A percentile compares a stretch with the other conserved stretches of the same genome.
Evolutionary conservation across 2,888 invertebrate species (phyloP).

Genomic region (Gibbula magus): DNA sequence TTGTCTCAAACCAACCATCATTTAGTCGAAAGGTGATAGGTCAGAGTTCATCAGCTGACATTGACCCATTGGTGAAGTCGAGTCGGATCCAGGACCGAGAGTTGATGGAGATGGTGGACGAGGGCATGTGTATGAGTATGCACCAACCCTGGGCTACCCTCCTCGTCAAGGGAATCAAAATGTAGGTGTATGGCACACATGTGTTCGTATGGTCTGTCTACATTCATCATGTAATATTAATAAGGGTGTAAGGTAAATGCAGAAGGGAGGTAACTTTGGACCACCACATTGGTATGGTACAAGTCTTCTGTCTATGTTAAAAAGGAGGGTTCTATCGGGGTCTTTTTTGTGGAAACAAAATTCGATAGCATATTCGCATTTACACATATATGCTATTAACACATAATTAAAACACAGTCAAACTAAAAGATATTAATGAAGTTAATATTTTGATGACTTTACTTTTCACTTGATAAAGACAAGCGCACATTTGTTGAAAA

Average conservation of each 20-base stretch:
- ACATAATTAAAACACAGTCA: too few species aligned
- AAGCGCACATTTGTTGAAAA: too few species aligned
- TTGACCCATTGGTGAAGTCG: constrained; percentile 33
- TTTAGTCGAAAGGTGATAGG: not conserved
- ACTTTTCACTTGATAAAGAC: too few species aligned
- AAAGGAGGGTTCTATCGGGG: too few species aligned
- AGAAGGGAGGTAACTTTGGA: too few species aligned
- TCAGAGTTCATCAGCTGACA: not conserved
- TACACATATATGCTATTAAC: too few species aligned
- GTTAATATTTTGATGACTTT: too few species aligned
- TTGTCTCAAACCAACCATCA: constrained; percentile 20
- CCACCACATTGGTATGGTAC: too few species aligned
- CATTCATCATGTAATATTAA: not conserved
- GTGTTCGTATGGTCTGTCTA: not conserved
- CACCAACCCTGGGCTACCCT: constrained; percentile 97
- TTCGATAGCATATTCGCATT: too few species aligned
- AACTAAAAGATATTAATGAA: too few species aligned
- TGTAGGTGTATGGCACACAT: constrained; percentile 78
- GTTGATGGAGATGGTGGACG: constrained; percentile 88
- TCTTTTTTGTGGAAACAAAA: too few species aligned
- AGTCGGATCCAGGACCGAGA: constrained; percentile 82
- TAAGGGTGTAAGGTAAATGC: not conserved
- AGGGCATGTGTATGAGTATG: constrained; percentile 92
- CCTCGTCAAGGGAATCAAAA: constrained; percentile 92
- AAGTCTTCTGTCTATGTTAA: too few species aligned